phyloP scores from a whole-genome alignment of 2,797 vertebrate species.

The Smutsia gigantea region DNA sequence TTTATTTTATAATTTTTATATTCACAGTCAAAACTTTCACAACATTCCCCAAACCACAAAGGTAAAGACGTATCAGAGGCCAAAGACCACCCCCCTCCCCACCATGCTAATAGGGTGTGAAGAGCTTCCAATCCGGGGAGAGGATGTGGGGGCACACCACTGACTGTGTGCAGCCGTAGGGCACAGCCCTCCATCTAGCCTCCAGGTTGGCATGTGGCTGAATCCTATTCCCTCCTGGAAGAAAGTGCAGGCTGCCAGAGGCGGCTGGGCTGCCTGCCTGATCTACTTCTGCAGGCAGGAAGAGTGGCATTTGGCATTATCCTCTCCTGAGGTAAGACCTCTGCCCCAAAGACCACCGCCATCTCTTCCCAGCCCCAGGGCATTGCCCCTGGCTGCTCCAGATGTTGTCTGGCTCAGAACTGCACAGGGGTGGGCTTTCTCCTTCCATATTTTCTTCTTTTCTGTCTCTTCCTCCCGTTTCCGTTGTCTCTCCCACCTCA shows the following conservation, averaged over 20 bases:
- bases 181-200: neutral
- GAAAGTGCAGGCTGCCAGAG: neutral
- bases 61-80: neutral
- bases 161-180: no score
- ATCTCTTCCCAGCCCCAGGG: neutral
- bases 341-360: neutral
- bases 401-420: neutral
- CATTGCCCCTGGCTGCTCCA: neutral
- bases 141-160: neutral
- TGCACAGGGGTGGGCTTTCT: neutral
- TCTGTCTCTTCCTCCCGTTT: neutral
- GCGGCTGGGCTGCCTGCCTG: neutral
- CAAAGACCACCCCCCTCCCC: neutral
- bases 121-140: neutral
- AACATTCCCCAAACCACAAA: neutral
- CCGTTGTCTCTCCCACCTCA: neutral
- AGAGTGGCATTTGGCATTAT: neutral
- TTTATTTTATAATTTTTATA: constrained; percentile 31
- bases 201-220: neutral
- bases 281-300: neutral
- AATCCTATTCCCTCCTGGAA: neutral
- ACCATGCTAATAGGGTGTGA: neutral
- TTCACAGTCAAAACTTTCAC: neutral
- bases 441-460: neutral
- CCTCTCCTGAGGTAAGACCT: neutral